Conservation (phyloP, 1,140 invertebrate species). For the Euura lappo region DNA sequence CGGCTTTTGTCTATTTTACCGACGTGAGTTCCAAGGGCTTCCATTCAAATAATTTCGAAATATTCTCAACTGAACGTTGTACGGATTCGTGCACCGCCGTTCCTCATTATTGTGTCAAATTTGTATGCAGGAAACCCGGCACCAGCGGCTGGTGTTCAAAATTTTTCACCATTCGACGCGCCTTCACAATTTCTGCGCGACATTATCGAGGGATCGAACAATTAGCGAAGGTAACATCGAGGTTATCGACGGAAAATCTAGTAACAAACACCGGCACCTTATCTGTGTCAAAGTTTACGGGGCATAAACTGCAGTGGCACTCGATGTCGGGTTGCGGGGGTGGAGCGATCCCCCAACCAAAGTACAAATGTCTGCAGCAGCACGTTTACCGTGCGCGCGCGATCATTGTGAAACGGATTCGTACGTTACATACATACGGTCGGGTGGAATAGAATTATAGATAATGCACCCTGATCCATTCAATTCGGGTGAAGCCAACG, state of each 20-base stretch:
- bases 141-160: neutral
- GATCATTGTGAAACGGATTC: conserved; percentile 9
- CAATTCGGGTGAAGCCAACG: neutral
- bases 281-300: too few relatives aligned
- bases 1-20: conserved; percentile 7
- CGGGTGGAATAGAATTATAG: conserved; percentile 2
- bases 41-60: conserved; percentile 3
- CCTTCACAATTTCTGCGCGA: too few relatives aligned
- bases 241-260: too few relatives aligned
- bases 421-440: neutral
- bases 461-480: conserved; percentile 2
- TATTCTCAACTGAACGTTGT: neutral
- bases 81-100: conserved; percentile 1
- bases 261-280: too few relatives aligned
- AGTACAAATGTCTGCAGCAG: neutral
- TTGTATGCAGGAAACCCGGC: neutral
- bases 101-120: conserved; percentile 5
- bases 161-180: neutral
- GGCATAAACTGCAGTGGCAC: too few relatives aligned
- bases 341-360: neutral
- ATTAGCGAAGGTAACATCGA: too few relatives aligned
- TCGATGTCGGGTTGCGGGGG: too few relatives aligned
- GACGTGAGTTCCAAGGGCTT: conserved; percentile 2
- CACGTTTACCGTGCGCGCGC: neutral
- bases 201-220: too few relatives aligned